phyloP scores from a whole-genome alignment of 1,140 invertebrate species.

The Venturia canescens region DNA sequence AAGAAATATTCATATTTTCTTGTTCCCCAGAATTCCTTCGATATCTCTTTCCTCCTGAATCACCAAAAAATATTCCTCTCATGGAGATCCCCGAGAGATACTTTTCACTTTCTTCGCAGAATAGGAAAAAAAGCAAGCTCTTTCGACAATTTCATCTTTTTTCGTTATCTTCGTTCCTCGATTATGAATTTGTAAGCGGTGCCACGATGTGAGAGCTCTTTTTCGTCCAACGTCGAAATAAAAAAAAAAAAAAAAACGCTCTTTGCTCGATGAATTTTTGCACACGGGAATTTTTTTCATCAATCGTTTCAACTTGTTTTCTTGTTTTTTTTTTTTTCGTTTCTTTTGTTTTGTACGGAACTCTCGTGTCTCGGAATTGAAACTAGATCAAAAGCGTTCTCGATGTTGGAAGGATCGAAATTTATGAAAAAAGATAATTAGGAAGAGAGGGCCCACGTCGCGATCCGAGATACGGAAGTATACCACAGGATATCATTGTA shows the following conservation, averaged over 20 bases:
- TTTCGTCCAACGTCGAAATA: constrained; percentile 4
- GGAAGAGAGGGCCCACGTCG: constrained; percentile 61
- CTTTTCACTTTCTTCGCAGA: neutral
- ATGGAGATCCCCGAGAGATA: no score
- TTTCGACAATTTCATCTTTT: neutral
- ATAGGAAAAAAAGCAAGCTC: neutral
- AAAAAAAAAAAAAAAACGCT: constrained; percentile 46
- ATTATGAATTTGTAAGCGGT: constrained; percentile 48
- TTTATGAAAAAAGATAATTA: neutral
- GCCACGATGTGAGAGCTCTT: constrained; percentile 48
- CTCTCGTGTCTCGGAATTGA: neutral
- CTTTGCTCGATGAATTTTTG: constrained; percentile 5
- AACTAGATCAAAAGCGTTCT: constrained; percentile 20
- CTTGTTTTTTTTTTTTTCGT: neutral
- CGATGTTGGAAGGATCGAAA: constrained; percentile 36
- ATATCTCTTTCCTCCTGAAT: neutral
- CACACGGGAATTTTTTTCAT: constrained; percentile 46
- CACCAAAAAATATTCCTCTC: no score
- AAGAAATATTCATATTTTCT: constrained; percentile 55
- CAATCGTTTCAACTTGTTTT: no score
- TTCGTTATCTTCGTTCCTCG: constrained; percentile 7
- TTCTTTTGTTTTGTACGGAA: constrained; percentile 1
- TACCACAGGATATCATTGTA: constrained; percentile 76
- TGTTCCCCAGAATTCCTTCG: constrained; percentile 14
- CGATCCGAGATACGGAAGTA: constrained; percentile 70